Evolutionary conservation across 2,888 invertebrate species (phyloP).

Genomic region (Drosophila neonasuta): DNA sequence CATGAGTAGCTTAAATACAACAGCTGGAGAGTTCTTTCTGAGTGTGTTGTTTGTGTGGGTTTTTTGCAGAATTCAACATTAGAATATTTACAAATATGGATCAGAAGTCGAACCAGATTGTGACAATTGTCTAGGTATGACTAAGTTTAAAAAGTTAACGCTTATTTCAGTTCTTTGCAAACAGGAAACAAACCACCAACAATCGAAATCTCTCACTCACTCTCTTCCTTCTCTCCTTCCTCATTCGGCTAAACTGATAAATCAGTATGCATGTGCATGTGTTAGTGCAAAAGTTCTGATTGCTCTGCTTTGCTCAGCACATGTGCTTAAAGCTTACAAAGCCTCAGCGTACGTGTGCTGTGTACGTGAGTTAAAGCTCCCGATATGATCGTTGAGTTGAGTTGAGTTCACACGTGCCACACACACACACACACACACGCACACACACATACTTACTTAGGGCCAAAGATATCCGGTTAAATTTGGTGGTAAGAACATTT

Average conservation of each 20-base stretch:
- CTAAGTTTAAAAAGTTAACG: constrained; percentile 46
- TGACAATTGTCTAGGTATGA: constrained; percentile 53
- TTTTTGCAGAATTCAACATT: constrained; percentile 47
- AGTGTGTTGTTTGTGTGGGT: constrained; percentile 32
- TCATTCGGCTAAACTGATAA: constrained; percentile 8
- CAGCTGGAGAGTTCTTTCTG: not conserved
- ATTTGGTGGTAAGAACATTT: constrained; percentile 7
- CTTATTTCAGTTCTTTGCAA: constrained; percentile 39
- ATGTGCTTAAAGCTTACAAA: constrained; percentile 6
- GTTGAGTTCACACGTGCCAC: constrained; percentile 6
- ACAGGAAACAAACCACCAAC: constrained; percentile 27
- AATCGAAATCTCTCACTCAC: constrained; percentile 6
- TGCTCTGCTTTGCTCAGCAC: constrained; percentile 1
- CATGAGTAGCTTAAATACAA: constrained; percentile 45
- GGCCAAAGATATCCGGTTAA: constrained; percentile 4
- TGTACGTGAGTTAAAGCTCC: constrained; percentile 14
- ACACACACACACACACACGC: not conserved
- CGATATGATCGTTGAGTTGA: not conserved
- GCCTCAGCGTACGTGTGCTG: constrained; percentile 12
- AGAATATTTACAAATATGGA: constrained; percentile 51
- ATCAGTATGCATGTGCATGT: constrained; percentile 13
- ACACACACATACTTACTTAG: not conserved
- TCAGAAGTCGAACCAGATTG: constrained; percentile 47
- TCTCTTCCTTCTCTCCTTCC: not conserved
- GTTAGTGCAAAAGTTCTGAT: constrained; percentile 3